Base-by-base conservation (phyloP, 1,140 invertebrate species). In the Spodoptera frugiperda region DNA sequence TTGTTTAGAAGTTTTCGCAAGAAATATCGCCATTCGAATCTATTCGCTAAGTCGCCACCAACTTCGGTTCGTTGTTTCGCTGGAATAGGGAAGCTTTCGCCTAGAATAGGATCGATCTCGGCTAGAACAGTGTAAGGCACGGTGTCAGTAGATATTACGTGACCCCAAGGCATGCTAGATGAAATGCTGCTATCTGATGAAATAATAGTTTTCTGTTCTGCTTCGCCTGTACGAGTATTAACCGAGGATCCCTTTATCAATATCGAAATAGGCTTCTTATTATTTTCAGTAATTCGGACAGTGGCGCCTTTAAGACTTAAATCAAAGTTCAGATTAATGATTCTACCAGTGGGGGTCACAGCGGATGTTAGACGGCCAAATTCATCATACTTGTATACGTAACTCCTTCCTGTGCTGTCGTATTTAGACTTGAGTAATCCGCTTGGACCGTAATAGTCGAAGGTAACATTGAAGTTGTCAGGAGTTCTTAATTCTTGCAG, bases 11-110 rank as follows among this genome's bases (percentile, higher is more conserved):
- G 91, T 74, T 96, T 96, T 53, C 97, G 91, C 19, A 98, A 93
- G 90, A 98, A 98, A 90, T 99, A 99, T 51, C 98, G 95, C 98
- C 98, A 99, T 94, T 99, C 98, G 78, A 99, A 98, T 76, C 98
- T 95, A 88, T 99, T 99, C 0, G 98, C 97, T 21, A 99, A 93
- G 86, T 99, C 98, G 0, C 97, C 97, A 14, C 97, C 97, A 30
- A 98, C 96, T 91, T 98, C 97, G 0, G 97, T 98, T 80, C 96
- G 96, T 89, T 99, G 98, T 88, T 98, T 98, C 1, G 97, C 97
- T 2, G 98, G 98, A 0, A 98, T 97, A 0, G 98, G 98, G 86
- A 98, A 98, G 82, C 97, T 98, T 90, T 98, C 97, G 0, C 97
- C 97, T 0, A 98, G 87, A 2, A 98, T 95, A 2, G 97, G 97